Evolutionary conservation across 2,797 vertebrate genomes (phyloP).

Genomic region (Coranthus polyacanthus): DNA sequence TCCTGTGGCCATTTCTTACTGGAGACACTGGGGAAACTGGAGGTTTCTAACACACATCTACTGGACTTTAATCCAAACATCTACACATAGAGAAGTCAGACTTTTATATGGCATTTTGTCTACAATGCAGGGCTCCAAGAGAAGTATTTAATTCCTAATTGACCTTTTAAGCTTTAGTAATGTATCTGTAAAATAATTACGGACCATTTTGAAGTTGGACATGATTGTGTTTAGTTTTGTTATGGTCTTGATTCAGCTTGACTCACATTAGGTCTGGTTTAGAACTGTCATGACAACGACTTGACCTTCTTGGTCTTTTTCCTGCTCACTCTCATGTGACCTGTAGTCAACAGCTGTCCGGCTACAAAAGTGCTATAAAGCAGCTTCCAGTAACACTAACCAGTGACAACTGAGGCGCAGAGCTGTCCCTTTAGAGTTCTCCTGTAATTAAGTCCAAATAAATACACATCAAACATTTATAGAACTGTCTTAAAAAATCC

Average conservation of each 20-base stretch:
- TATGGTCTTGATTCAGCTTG: not conserved
- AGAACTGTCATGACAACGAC: slow-evolving; percentile 21
- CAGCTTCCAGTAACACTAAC: slow-evolving; percentile 2
- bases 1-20: too few species aligned
- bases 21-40: too few species aligned
- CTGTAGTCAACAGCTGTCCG: slow-evolving; percentile 25
- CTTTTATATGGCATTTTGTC: not conserved
- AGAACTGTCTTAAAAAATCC: not conserved
- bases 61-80: too few species aligned
- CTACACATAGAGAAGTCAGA: too few species aligned
- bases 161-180: not conserved
- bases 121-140: not conserved
- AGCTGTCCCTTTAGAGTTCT: not conserved
- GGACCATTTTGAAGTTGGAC: not conserved
- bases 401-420: slow-evolving; percentile 2
- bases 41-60: too few species aligned
- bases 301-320: not conserved
- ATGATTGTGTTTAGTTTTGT: not conserved
- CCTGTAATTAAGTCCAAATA: not conserved
- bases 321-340: slow-evolving; percentile 3
- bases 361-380: slow-evolving; percentile 7
- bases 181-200: not conserved
- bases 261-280: not conserved
- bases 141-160: not conserved
- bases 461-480: not conserved